Evolutionary conservation across 35 echinoderm and acorn worm genomes (phyloP), one percentile per base, ranked within the genome.

Genomic region (Lytechinus variegatus): DNA sequence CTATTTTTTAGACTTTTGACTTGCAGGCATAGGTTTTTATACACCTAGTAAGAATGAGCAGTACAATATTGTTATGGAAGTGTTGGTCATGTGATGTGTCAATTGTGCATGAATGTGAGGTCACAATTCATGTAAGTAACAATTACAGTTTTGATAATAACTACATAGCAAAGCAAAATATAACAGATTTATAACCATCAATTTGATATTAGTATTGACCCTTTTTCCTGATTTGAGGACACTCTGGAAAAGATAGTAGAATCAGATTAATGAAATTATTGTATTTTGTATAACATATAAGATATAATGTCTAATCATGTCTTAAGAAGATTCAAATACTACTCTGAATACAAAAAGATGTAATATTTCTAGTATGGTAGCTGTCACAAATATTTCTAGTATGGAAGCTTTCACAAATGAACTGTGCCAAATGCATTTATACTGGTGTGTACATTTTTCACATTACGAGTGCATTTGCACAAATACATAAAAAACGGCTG

Each of bases 351-450:
- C 16, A 5, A 79, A 58, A 7, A 24, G 14, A 79, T 79, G 16
- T 79, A 21, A n/a, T 21, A 16, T 6, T 71, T 71, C n/a, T n/a
- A n/a, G n/a, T n/a, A n/a, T n/a, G n/a, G n/a, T n/a, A n/a, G 16
- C 21, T 71, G 61, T 16, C 7, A 79, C 6, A 58, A 16, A 79
- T 79, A n/a, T 79, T 71, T 79, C 21, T 24, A 21, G 24, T 79
- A 79, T 19, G n/a, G 8, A 19, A 79, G 66, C 21, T 79, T 79
- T 79, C 66, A 79, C 66, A 79, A 79, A 3, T n/a, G 16, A 79
- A 79, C 66, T 24, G n/a, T 79, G 66, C 66, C 66, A 79, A 79
- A 79, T 79, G 66, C 66, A n/a, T 79, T 79, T 79, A 79, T 79
- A 71, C 61, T 58, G 2, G 19, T 24, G 6, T 79, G 66, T 24